A percentile compares a stretch with the other conserved stretches of the same genome.
These are phyloP conservation scores for Pagetopsis macropterus DNA, from an alignment of 2,797 vertebrate genomes.

Conservation along the genomic window DNA sequence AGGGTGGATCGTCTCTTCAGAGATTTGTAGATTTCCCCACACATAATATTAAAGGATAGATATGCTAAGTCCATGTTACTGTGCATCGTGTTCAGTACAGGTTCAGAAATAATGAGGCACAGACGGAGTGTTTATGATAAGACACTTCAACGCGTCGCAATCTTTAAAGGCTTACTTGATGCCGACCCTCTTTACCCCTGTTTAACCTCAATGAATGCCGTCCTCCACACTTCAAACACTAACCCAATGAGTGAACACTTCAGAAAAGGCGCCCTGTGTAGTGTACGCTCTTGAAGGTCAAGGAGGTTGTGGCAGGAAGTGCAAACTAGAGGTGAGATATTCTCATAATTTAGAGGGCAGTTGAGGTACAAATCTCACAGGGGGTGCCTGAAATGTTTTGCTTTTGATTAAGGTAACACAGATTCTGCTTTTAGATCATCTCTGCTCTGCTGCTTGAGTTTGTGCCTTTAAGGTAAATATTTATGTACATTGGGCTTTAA, in stretches of 20 bases:
- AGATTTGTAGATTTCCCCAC: constrained; percentile 31
- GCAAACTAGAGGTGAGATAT: constrained; percentile 23
- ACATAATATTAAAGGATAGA: constrained; percentile 24
- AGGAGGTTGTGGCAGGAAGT: constrained; percentile 45
- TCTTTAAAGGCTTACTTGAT: constrained; percentile 45
- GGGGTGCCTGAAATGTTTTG: constrained; percentile 16
- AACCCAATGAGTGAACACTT: constrained; percentile 46
- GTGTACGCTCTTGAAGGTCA: constrained; percentile 46
- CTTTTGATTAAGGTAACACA: constrained; percentile 19
- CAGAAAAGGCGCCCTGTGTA: constrained; percentile 28
- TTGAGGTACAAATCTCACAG: constrained; percentile 26
- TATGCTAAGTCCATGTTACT: constrained; percentile 37
- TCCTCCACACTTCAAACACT: constrained; percentile 51
- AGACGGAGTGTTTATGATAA: constrained; percentile 72
- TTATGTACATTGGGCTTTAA: background rate
- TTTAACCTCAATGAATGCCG: constrained; percentile 45
- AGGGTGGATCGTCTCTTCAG: constrained; percentile 4
- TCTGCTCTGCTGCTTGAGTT: background rate
- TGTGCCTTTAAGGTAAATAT: background rate
- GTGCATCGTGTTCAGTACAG: constrained; percentile 41
- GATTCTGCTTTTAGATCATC: background rate
- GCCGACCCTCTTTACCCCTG: constrained; percentile 36
- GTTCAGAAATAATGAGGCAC: constrained; percentile 54
- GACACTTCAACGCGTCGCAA: constrained; percentile 47
- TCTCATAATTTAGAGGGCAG: constrained; percentile 35